Percentiles rank a stretch among this genome's conserved stretches.
Evolutionary conservation across 2,888 invertebrate species (phyloP).

Genomic region (Gasteruption jaculator): DNA sequence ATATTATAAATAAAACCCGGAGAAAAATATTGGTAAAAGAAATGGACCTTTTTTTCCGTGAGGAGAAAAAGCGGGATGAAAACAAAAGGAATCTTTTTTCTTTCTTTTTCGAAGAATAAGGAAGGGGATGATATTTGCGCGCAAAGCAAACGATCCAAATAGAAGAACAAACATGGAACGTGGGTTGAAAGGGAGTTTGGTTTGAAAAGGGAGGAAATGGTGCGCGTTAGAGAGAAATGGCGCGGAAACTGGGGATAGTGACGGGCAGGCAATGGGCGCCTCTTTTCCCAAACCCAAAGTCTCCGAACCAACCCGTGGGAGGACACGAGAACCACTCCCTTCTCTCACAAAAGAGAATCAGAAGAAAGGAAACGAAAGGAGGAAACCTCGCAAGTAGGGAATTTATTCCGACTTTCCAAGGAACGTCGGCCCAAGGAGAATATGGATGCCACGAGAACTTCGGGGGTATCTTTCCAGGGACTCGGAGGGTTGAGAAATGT

Average conservation of each 20-base stretch:
- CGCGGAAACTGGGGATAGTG: slow-evolving; percentile 52
- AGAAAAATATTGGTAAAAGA: too few relatives aligned
- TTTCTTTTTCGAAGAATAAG: too few relatives aligned
- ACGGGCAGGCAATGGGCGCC: slow-evolving; percentile 46
- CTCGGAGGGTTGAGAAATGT: too few relatives aligned
- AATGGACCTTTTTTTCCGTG: too few relatives aligned
- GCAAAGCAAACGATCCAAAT: slow-evolving; percentile 50
- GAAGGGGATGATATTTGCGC: slow-evolving; percentile 47
- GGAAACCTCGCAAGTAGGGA: slow-evolving; percentile 5
- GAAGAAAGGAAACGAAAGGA: slow-evolving; percentile 13
- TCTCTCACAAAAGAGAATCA: slow-evolving; percentile 7
- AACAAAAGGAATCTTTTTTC: slow-evolving; percentile 19
- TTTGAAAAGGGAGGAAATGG: slow-evolving; percentile 49
- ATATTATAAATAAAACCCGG: too few relatives aligned
- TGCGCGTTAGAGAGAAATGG: slow-evolving; percentile 52
- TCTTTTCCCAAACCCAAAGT: slow-evolving; percentile 21
- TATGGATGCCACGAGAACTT: too few relatives aligned
- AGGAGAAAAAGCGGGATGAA: slow-evolving; percentile 13
- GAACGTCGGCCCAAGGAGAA: too few relatives aligned
- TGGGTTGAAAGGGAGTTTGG: slow-evolving; percentile 34
- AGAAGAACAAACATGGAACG: slow-evolving; percentile 44
- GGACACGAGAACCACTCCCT: slow-evolving; percentile 34
- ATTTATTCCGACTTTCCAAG: too few relatives aligned
- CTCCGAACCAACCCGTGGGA: too few relatives aligned
- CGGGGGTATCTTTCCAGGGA: too few relatives aligned